These are phyloP conservation scores for Phasia obesa DNA, from an alignment of 2,888 invertebrate species.

Conservation along the genomic window DNA sequence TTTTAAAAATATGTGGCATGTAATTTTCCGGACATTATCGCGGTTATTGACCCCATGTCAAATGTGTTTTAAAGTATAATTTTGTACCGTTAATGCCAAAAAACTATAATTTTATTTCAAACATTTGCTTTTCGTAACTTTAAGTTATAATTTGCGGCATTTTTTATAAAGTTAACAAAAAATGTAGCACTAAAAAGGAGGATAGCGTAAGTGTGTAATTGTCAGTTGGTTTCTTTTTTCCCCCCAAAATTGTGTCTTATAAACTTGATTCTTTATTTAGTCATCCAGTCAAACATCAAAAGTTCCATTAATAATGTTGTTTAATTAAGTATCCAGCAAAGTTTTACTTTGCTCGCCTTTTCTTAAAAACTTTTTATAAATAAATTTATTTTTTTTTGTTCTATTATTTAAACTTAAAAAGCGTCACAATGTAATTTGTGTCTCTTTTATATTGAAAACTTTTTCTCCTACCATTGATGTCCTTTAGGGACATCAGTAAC, in stretches of 20 bases:
- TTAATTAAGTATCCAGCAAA: conserved; percentile 2
- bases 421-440: conserved; percentile 12
- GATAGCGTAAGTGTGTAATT: not conserved
- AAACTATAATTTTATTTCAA: conserved; percentile 22
- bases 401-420: conserved; percentile 33
- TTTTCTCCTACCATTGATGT: not conserved
- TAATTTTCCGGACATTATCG: conserved; percentile 51
- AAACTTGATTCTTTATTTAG: not conserved
- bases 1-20: not conserved
- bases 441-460: not conserved
- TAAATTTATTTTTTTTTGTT: not conserved
- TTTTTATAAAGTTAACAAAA: not conserved
- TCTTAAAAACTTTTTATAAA: conserved; percentile 7
- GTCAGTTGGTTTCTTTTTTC: not conserved
- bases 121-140: not conserved
- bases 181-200: not conserved
- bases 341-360: not conserved
- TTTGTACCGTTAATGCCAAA: not conserved
- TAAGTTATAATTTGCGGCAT: not conserved
- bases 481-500: not conserved
- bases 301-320: conserved; percentile 5
- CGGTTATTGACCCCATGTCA: conserved; percentile 48
- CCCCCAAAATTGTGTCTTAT: conserved; percentile 1
- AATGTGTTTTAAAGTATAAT: conserved; percentile 15
- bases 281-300: conserved; percentile 22